Conservation (phyloP, 2,888 invertebrate species). For the Spicauda simplicius region DNA sequence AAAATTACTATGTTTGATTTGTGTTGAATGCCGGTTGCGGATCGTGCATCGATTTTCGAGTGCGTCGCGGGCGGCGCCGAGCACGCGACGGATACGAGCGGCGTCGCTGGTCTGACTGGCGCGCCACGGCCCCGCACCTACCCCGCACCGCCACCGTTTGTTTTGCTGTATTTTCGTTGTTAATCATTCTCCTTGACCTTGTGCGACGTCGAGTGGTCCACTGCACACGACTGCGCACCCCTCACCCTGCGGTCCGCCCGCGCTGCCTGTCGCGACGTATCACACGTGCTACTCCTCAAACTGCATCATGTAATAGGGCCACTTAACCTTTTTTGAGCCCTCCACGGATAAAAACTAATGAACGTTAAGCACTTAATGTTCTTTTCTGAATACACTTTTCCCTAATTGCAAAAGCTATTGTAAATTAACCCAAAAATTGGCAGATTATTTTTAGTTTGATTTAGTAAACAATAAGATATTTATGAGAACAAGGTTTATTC, state of each 20-base stretch:
- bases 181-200: slow-evolving; percentile 86
- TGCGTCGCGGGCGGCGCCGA: slow-evolving; percentile 72
- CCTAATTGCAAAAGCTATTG: too few species aligned
- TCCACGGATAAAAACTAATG: slow-evolving; percentile 3
- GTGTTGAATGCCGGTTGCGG: slow-evolving; percentile 72
- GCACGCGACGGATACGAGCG: slow-evolving; percentile 75
- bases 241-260: slow-evolving; percentile 70
- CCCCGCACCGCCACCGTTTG: slow-evolving; percentile 67
- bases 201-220: slow-evolving; percentile 84
- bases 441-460: too few species aligned
- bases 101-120: slow-evolving; percentile 79
- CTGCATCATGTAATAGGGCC: slow-evolving; percentile 42
- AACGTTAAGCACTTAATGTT: background rate
- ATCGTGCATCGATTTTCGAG: slow-evolving; percentile 83
- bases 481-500: too few species aligned
- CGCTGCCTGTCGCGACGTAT: slow-evolving; percentile 71
- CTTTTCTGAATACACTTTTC: background rate
- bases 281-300: slow-evolving; percentile 70
- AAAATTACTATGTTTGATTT: slow-evolving; percentile 67
- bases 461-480: too few species aligned
- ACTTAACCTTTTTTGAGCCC: slow-evolving; percentile 7
- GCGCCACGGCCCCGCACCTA: slow-evolving; percentile 73
- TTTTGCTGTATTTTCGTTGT: slow-evolving; percentile 85
- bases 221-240: slow-evolving; percentile 83
- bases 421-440: too few species aligned